Percentiles rank a stretch among this genome's conserved stretches.
Conservation (phyloP, 2,797 vertebrate genomes). For the Melanotaenia trifasciata region DNA sequence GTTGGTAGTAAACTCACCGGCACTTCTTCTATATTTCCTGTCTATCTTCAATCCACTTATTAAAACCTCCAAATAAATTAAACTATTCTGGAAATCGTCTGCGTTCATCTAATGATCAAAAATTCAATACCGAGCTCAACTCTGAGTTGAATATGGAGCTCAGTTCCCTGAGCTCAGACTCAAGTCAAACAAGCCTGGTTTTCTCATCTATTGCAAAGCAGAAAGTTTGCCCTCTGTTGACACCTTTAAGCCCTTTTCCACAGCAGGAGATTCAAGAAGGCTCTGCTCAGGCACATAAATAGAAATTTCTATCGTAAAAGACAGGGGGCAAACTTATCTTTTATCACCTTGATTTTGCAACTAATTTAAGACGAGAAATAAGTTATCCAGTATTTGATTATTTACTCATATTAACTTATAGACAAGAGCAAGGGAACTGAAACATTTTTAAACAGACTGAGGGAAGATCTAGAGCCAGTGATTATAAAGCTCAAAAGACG, state of each 20-base stretch:
- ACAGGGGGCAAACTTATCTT: neutral
- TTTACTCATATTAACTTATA: neutral
- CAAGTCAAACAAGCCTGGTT: neutral
- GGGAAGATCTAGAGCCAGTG: neutral
- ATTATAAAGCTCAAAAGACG: neutral
- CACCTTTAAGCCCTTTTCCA: neutral
- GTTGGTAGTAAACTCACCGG: conserved; percentile 28
- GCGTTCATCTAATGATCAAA: neutral
- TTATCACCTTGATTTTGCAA: neutral
- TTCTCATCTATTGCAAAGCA: conserved; percentile 9
- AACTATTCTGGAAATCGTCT: conserved; percentile 17
- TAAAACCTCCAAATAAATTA: neutral
- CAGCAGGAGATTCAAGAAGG: conserved; percentile 1
- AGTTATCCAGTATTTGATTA: neutral
- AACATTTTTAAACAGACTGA: neutral
- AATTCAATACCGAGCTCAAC: neutral
- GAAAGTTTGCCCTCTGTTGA: neutral
- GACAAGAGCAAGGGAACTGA: too few species aligned
- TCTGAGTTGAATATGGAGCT: neutral
- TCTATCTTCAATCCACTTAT: neutral
- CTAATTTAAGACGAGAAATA: neutral
- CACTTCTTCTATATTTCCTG: conserved; percentile 27
- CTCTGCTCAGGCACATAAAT: neutral
- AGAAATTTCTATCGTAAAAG: neutral
- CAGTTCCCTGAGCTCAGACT: conserved; percentile 2